Base-by-base conservation (phyloP, 2,888 invertebrate species). In the Silvanus unidentatus region DNA sequence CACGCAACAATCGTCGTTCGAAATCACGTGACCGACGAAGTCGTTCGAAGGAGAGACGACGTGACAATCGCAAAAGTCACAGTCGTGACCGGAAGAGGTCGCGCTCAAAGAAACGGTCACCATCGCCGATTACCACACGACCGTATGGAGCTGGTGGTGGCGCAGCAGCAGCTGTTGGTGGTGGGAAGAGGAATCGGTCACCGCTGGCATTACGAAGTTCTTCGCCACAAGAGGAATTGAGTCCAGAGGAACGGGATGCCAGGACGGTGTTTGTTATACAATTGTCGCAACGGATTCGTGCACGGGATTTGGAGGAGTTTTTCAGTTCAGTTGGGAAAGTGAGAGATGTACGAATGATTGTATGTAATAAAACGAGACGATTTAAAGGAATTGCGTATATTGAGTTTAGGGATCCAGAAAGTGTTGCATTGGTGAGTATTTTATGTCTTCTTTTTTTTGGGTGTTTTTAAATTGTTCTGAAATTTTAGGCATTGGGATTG, bases 381-480 rank as follows among this genome's bases (percentile, higher is more conserved):
- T 98, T 98, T 65, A 99, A 99, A 74, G 99, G 99, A 37, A 98
- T 99, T 61, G 93, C 98, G n/a, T 99, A 99, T 68, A 94, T 99
- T 48, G 99, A 99, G 74, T 99, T 99, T 69, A 88, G 89, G 72
- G 97, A 98, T 75, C 90, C 95, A 1, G 97, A 97, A 74, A 94
- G 96, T 51, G 98, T 99, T 6, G 88, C 96, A 47, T 75, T 97
- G 76, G 90, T 90, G 73, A 80, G 81, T 74, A 44, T 47, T 15
- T 40, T 16, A 6, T 27, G 9, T 39, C 27, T 15, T 39, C 3
- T 39, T 16, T 16, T 2, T 16, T 10, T 37, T 15, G 9, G 2
- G 12, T 14, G 3, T 15, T 4, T 10, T 5, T 37, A 4, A 5
- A 37, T 14, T 10, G 14, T 37, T 37, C 4, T 37, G 37, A 42